phyloP scores from a whole-genome alignment of 2,888 invertebrate genomes.

The Drosophila stalkeri region DNA sequence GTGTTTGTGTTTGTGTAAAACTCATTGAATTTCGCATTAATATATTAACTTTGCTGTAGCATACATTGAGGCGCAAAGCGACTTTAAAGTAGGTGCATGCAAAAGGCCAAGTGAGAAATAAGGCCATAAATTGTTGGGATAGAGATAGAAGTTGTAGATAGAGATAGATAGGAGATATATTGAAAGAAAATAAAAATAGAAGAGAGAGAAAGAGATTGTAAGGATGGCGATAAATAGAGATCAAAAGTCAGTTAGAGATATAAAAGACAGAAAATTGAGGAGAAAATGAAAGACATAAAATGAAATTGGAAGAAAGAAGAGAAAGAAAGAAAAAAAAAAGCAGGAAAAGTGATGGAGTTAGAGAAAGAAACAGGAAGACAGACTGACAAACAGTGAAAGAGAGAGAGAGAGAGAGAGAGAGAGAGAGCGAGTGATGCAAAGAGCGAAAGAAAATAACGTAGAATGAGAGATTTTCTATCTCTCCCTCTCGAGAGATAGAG shows the following conservation, averaged over 20 bases:
- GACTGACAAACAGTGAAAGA: too few relatives aligned
- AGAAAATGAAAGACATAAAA: neutral
- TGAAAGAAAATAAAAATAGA: too few relatives aligned
- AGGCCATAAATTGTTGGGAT: constrained; percentile 8
- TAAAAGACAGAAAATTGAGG: too few relatives aligned
- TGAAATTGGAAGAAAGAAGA: neutral
- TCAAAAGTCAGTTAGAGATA: too few relatives aligned
- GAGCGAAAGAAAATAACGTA: neutral
- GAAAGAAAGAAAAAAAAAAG: neutral
- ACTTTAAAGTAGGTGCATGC: constrained; percentile 33
- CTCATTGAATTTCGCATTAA: constrained; percentile 69
- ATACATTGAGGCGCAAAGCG: constrained; percentile 57
- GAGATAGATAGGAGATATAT: neutral
- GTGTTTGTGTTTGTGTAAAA: constrained; percentile 36
- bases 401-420: neutral
- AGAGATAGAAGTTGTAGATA: neutral
- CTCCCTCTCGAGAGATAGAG: too few relatives aligned
- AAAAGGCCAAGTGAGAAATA: neutral
- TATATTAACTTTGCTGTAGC: constrained; percentile 66
- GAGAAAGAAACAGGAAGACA: neutral
- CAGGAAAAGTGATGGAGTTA: neutral
- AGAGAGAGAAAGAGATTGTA: neutral
- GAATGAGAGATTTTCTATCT: too few relatives aligned
- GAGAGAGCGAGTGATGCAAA: neutral
- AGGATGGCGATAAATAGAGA: too few relatives aligned